Base-by-base conservation (phyloP, 2,888 invertebrate genomes). In the Trissoscelio sp. region DNA sequence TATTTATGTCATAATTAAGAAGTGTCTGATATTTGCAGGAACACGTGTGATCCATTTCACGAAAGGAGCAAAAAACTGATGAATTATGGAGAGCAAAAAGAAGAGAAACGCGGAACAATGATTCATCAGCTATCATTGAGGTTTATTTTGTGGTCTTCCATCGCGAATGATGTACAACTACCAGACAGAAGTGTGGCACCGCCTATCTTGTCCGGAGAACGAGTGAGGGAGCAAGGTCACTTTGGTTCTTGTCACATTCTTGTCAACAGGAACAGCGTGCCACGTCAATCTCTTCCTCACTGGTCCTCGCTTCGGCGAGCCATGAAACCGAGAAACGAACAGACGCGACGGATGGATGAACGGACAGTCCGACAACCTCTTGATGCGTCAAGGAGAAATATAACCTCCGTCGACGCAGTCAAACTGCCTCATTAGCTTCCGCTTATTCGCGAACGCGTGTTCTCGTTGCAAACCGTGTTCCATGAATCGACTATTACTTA, bases 301-400 rank as follows among this genome's bases (percentile, higher is more conserved):
- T 87, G 84, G 84, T 81, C 86, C 84, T 83, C 83, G 74, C 81
- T 70, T 77, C 77, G 79, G 64, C 72, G 78, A 82, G 80, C 84
- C 85, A 84, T 82, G 85, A 84, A 87, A 84, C 81, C 74, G 86
- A 85, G 79, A 84, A 86, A 87, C 85, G 82, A 85, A 72, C 70
- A 79, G 79, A 74, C 69, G 84, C 81, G 79, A 79, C 74, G 83
- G 77, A 82, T 86, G 86, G 87, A 87, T 86, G 87, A 86, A 86
- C 84, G 86, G 89, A 89, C 88, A 88, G 89, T 79, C 84, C 85
- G 86, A 88, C 89, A 88, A 87, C 87, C 86, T 86, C 83, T 87
- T 87, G 90, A 90, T 91, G 90, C 90, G 90, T 90, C 91, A 89
- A 88, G 90, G 91, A 91, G 91, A 91, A 91, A 91, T 91, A 91